Evolutionary conservation across 30 jellyfish, hydroid and myxozoan species (phyloP).

Genomic region (Hydractinia symbiolongicarpus): DNA sequence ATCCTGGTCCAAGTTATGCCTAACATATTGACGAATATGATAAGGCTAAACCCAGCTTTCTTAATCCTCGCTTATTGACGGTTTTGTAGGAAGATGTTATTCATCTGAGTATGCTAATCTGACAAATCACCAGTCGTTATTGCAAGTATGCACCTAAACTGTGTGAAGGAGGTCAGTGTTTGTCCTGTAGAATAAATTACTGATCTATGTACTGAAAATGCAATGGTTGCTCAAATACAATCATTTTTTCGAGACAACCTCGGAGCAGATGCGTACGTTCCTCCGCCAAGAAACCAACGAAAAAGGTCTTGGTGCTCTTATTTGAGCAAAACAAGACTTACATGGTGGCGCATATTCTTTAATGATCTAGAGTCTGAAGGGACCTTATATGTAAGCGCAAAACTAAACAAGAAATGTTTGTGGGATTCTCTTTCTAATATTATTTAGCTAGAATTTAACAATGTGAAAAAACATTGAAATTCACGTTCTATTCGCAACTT

Average conservation of each 20-base stretch:
- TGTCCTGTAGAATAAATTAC: background rate
- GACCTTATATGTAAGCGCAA: background rate
- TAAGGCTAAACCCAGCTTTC: background rate
- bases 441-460: background rate
- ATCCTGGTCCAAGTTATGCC: too few relatives aligned
- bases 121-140: background rate
- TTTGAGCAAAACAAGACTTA: background rate
- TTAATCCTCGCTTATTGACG: conserved; percentile 16
- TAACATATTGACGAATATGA: too few relatives aligned
- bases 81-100: conserved; percentile 11
- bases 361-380: background rate
- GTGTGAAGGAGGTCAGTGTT: background rate
- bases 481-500: background rate
- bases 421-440: background rate
- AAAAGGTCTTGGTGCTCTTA: conserved; percentile 2
- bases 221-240: conserved; percentile 1
- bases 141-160: background rate
- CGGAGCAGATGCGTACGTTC: conserved; percentile 8
- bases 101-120: conserved; percentile 15
- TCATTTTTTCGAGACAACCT: background rate
- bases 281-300: conserved; percentile 22
- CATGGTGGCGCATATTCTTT: conserved; percentile 13
- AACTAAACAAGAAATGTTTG: background rate
- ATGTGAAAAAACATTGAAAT: background rate
- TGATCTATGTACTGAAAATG: conserved; percentile 31